Percentiles rank a stretch among this genome's conserved stretches.
Evolutionary conservation across 2,888 invertebrate species (phyloP).

Genomic region (Merodon equestris): DNA sequence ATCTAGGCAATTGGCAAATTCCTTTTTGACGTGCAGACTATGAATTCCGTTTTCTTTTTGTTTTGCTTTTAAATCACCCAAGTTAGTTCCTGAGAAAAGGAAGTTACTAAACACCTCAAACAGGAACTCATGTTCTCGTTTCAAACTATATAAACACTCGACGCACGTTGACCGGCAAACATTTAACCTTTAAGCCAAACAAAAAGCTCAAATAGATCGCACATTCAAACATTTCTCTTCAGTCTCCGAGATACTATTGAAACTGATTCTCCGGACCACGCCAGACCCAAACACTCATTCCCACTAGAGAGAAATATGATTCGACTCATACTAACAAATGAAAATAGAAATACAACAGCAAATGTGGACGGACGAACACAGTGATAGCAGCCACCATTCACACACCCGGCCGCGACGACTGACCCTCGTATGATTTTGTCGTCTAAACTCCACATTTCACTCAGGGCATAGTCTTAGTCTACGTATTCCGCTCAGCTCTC

Average conservation of each 20-base stretch:
- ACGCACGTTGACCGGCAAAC: too few species aligned
- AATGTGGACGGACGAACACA: slow-evolving; percentile 8
- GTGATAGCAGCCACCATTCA: too few species aligned
- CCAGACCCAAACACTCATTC: too few species aligned
- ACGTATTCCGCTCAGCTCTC: slow-evolving; percentile 35
- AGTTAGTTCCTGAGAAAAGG: too few species aligned
- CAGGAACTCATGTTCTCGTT: too few species aligned
- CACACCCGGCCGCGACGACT: slow-evolving; percentile 18
- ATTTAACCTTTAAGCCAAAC: slow-evolving; percentile 2
- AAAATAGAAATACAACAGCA: slow-evolving; percentile 1
- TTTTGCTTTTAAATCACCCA: too few species aligned
- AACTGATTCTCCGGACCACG: too few species aligned
- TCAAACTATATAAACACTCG: too few species aligned
- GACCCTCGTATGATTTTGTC: slow-evolving; percentile 55
- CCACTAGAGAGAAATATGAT: background rate
- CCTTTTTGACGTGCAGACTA: too few species aligned
- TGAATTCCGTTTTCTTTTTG: too few species aligned
- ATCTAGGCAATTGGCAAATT: too few species aligned
- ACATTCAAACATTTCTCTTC: background rate
- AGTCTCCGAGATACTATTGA: background rate
- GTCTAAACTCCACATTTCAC: slow-evolving; percentile 38
- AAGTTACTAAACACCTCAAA: too few species aligned
- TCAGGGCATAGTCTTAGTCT: slow-evolving; percentile 43
- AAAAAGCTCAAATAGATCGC: slow-evolving; percentile 1
- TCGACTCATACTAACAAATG: slow-evolving; percentile 21